Base-by-base conservation (phyloP, 2,888 invertebrate genomes). In the Antitype chi region DNA sequence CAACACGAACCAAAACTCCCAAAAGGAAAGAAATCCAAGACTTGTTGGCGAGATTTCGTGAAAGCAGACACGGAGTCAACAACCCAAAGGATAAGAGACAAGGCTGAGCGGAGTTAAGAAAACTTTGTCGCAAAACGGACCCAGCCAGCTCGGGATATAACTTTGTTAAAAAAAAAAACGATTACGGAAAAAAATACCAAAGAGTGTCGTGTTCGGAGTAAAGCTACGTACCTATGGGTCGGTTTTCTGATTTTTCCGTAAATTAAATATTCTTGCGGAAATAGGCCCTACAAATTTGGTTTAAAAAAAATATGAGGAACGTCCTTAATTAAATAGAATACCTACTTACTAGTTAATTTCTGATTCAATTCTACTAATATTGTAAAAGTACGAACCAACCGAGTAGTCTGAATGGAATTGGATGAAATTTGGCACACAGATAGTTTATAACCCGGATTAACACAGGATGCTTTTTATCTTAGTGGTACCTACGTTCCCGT, bases 71-170 rank as follows among this genome's bases (percentile, higher is more conserved):
- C 25, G 60, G 1, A 70, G 66, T 74, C 74, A 81, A 81, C 74
- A 78, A 74, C 28, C 66, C 38, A 59, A 49, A 60, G 53, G 52
- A 49, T 72, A 64, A 72, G 64, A 82, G 74, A 84, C 69, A 72
- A 62, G 71, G 55, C 66, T 55, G 23, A 67, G 69, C 15, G 15
- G 72, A 85, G 85, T 85, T 81, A 25, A 47, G 47, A 15, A 72
- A 84, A 84, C 66, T 84, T 84, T 85, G 52, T 66, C 60, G 55
- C 63, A 70, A 81, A 76, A 78, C 23, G 60, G 70, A 78, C 66
- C 62, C 53, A 53, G 17, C 28, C 20, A 57, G 70, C n/a, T 9
- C 9, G 2, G 47, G 70, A 57, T 32, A 57, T 32, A 74, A 74
- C 57, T 74, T 66, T 23, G 49, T 73, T 43, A 70, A 68, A 80